Percentiles rank a stretch among this genome's conserved stretches.
Evolutionary conservation across 1,140 invertebrate genomes (phyloP).

Genomic region (Coptotermes formosanus): DNA sequence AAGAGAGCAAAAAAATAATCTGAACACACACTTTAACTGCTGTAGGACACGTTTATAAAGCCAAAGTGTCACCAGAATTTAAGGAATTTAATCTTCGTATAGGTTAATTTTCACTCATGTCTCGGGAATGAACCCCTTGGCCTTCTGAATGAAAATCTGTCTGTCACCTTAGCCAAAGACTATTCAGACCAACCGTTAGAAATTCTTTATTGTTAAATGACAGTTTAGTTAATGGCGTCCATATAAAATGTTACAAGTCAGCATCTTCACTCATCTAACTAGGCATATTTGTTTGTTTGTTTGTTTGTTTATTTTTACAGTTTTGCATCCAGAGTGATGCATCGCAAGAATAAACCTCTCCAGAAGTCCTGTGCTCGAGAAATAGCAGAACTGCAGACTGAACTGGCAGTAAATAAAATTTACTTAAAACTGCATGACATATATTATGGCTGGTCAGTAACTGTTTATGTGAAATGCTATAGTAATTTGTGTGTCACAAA

Average conservation of each 20-base stretch:
- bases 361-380: conserved; percentile 58
- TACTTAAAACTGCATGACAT: too few species aligned
- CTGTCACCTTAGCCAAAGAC: not conserved
- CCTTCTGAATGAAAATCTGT: not conserved
- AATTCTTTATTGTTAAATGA: not conserved
- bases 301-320: conserved; percentile 22
- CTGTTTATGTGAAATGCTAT: too few species aligned
- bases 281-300: not conserved
- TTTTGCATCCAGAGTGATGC: conserved; percentile 53
- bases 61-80: too few species aligned
- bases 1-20: too few species aligned
- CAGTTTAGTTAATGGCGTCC: not conserved
- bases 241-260: not conserved
- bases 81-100: too few species aligned
- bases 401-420: conserved; percentile 45
- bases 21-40: too few species aligned
- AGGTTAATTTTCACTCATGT: too few species aligned
- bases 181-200: not conserved
- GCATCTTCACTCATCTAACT: not conserved
- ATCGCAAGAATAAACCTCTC: conserved; percentile 68
- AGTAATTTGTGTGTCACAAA: too few species aligned
- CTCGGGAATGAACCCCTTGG: not conserved
- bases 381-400: conserved; percentile 48
- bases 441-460: too few species aligned
- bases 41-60: too few species aligned